Evolutionary conservation across 2,797 vertebrate genomes (phyloP).

Genomic region (Chloroceryle inda): DNA sequence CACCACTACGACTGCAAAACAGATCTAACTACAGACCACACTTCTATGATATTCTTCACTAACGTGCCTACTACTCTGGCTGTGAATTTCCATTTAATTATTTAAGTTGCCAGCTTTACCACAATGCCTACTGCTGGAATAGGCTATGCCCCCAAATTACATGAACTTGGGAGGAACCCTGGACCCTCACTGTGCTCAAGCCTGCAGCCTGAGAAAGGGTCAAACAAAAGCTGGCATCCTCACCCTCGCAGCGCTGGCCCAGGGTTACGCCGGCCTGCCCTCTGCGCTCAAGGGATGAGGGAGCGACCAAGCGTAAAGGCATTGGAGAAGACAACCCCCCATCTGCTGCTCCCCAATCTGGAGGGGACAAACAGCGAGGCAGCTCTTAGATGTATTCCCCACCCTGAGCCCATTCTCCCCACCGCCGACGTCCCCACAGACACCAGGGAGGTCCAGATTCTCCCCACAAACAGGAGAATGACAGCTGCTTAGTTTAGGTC

Average conservation of each 20-base stretch:
- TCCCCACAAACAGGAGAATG: not conserved
- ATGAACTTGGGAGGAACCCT: not conserved
- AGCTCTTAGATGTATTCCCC: not conserved
- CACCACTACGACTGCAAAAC: not conserved
- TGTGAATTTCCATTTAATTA: not conserved
- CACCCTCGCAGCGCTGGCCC: not conserved
- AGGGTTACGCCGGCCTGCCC: conserved; percentile 22
- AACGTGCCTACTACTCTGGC: not conserved
- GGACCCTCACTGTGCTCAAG: conserved; percentile 16
- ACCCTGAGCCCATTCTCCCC: not conserved
- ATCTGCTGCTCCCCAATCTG: conserved; percentile 30
- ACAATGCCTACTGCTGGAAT: not conserved
- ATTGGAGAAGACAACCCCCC: conserved; percentile 51
- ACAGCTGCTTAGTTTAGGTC: not conserved
- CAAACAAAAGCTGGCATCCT: conserved; percentile 53
- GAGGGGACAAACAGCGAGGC: not conserved
- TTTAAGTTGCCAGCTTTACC: not conserved
- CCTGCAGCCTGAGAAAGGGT: conserved; percentile 10
- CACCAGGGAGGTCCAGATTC: not conserved
- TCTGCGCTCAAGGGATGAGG: not conserved
- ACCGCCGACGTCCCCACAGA: not conserved
- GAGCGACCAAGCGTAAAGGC: not conserved
- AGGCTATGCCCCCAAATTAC: not conserved
- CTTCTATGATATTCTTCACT: not conserved
- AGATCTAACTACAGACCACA: not conserved